Conservation (phyloP, 2,797 vertebrate genomes). For the Sphenodon punctatus region DNA sequence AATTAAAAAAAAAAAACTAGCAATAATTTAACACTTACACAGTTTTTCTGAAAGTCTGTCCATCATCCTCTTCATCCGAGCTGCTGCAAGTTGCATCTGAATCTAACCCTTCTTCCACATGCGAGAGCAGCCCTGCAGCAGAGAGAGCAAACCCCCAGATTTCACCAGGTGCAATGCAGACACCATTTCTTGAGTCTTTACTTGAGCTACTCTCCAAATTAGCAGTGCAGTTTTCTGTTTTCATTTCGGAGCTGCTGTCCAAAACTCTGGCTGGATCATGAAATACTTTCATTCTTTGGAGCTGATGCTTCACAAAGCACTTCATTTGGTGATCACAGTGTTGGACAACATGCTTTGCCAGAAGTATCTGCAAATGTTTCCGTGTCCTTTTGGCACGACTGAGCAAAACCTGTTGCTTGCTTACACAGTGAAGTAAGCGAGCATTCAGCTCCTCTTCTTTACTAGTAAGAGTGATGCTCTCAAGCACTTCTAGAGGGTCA, state of each 20-base stretch:
- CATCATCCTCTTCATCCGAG: conserved; percentile 88
- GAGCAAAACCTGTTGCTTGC: conserved; percentile 81
- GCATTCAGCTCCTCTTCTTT: conserved; percentile 74
- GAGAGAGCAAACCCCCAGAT: conserved; percentile 79
- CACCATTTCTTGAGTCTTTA: conserved; percentile 49
- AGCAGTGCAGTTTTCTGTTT: conserved; percentile 41
- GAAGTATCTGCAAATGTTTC: conserved; percentile 83
- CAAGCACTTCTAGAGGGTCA: conserved; percentile 46
- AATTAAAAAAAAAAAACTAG: conserved; percentile 37
- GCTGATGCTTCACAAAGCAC: conserved; percentile 76
- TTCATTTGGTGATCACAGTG: conserved; percentile 87
- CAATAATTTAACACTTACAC: conserved; percentile 83
- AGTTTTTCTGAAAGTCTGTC: conserved; percentile 61
- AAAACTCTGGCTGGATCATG: conserved; percentile 46
- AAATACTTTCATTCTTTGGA: conserved; percentile 63
- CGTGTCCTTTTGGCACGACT: conserved; percentile 78
- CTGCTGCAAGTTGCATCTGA: conserved; percentile 93
- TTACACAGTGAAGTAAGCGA: conserved; percentile 77
- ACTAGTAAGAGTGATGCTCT: conserved; percentile 39
- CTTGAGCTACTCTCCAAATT: conserved; percentile 45
- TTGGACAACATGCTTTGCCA: conserved; percentile 82
- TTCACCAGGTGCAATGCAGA: conserved; percentile 67
- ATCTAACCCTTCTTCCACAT: conserved; percentile 84
- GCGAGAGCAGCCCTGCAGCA: conserved; percentile 77
- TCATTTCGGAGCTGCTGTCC: conserved; percentile 62